Base-by-base conservation (phyloP, 2,888 invertebrate genomes). In the Drosophila borborema region DNA sequence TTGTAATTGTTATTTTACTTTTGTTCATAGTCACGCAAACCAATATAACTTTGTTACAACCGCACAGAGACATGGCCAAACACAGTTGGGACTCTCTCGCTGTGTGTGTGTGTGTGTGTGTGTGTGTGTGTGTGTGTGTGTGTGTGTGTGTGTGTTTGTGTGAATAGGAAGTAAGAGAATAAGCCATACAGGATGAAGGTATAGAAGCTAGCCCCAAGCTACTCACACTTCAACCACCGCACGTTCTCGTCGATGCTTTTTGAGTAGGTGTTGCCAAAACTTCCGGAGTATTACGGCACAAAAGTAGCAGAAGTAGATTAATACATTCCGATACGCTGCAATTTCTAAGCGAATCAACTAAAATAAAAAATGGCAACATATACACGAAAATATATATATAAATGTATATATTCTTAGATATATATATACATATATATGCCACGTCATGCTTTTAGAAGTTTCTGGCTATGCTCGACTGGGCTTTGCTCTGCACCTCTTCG, bases 21-120 rank as follows among this genome's bases (percentile, higher is more conserved):
- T 89, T 89, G 86, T 82, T 80, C 84, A 86, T 81, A 86, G 86
- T 86, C 86, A 86, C 86, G 86, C 86, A 86, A 86, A 89, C 89
- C 86, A 89, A 89, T 87, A 87, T 87, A 89, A 86, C 89, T 89
- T 87, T 87, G 82, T 84, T 82, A 86, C 85, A 85, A 89, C 86
- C 89, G 81, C 89, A 87, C 81, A 81, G 75, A 76, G 77, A 89
- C 85, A 85, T 85, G 85, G 86, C 77, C 72, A 73, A 72, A 72
- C 67, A 79, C 76, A 65, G 66, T 71, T 64, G 77, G 77, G 74
- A 77, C 62, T 67, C 16, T 2, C 16, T 7, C 34, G 18, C n/a
- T 49, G 49, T 49, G 66, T 53, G 66, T 51, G 56, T 49, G 49
- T 49, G 66, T 51, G 66, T 51, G 56, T 48, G 10, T 48, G n/a